These are phyloP conservation scores for Amphiprion clarkii DNA, from an alignment of 2,797 vertebrate species.

Conservation along the genomic window DNA sequence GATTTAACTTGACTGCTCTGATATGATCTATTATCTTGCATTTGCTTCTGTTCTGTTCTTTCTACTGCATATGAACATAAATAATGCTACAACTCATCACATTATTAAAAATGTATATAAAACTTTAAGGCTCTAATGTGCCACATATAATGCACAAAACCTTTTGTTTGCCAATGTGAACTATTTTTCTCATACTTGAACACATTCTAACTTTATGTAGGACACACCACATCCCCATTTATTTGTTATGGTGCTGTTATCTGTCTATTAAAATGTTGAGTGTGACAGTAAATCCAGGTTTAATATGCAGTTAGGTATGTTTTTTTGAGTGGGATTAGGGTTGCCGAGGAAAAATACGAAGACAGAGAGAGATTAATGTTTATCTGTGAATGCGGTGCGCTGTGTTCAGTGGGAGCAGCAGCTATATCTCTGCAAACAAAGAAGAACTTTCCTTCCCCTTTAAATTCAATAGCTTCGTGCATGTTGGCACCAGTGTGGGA, in stretches of 20 bases:
- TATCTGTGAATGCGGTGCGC: constrained; percentile 45
- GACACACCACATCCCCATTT: not conserved
- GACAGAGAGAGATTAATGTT: constrained; percentile 25
- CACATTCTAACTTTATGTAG: not conserved
- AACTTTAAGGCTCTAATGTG: no score
- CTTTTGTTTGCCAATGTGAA: no score
- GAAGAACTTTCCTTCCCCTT: constrained; percentile 88
- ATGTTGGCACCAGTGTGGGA: constrained; percentile 73
- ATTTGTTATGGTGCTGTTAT: not conserved
- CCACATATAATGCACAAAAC: no score
- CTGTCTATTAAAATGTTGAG: no score
- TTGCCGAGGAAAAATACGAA: not conserved
- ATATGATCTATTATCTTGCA: not conserved
- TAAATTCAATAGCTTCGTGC: constrained; percentile 82
- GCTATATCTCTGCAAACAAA: constrained; percentile 85
- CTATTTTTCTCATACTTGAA: not conserved
- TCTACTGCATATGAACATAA: no score
- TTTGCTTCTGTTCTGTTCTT: not conserved
- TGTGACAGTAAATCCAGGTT: not conserved
- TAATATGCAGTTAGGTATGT: constrained; percentile 6
- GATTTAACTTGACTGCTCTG: no score
- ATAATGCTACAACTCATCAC: no score
- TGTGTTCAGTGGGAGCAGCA: constrained; percentile 55
- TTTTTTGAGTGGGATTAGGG: not conserved
- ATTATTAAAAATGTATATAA: no score